phyloP scores from a whole-genome alignment of 64 coral and sea anemone species.

The Astreopora myriophthalma region DNA sequence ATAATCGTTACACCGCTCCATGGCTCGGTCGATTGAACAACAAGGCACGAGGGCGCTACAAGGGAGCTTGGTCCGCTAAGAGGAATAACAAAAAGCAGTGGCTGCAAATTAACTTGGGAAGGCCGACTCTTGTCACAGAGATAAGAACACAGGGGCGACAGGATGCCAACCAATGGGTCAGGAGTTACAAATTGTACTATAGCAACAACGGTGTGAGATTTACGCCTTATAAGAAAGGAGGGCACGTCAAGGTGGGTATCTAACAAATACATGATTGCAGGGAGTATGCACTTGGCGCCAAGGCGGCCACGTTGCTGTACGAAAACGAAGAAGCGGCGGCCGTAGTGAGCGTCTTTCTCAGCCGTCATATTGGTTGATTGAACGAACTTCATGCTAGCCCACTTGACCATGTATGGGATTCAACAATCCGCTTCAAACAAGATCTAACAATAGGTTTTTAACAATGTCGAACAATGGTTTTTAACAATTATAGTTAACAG shows the following conservation, averaged over 20 bases:
- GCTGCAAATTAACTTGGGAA: slow-evolving; percentile 19
- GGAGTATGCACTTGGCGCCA: no score
- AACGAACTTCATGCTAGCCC: no score
- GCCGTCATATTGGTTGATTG: no score
- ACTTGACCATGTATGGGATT: no score
- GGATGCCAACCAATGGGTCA: slow-evolving; percentile 68
- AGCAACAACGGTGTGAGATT: slow-evolving; percentile 66
- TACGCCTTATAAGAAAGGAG: slow-evolving; percentile 56
- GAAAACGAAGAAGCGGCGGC: no score
- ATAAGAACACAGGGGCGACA: slow-evolving; percentile 65
- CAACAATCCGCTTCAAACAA: no score
- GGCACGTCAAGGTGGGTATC: slow-evolving; percentile 42
- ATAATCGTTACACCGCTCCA: slow-evolving; percentile 22
- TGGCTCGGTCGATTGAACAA: slow-evolving; percentile 24
- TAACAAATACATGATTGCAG: not conserved
- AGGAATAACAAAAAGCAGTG: slow-evolving; percentile 12
- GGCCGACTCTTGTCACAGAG: not conserved
- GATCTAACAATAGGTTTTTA: no score
- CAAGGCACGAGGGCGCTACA: not conserved
- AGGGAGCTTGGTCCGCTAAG: slow-evolving; percentile 28
- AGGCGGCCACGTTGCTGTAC: no score
- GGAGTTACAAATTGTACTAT: slow-evolving; percentile 56
- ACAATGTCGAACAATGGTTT: no score
- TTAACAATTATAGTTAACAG: no score
- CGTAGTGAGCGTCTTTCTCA: no score